Conservation (phyloP, 1,140 invertebrate species). For the Papilio dardanus region DNA sequence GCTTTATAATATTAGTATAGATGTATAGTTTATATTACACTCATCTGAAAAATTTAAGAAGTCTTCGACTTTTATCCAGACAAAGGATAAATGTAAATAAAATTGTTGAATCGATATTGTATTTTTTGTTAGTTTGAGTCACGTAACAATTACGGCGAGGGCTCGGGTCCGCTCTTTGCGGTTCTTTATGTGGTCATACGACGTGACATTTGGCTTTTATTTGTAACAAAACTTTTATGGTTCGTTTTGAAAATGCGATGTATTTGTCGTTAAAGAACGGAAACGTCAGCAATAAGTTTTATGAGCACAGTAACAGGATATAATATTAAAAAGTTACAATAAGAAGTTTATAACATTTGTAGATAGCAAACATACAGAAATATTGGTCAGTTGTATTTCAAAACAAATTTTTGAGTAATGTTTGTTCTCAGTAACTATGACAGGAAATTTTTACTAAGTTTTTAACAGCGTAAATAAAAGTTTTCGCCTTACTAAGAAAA, state of each 20-base stretch:
- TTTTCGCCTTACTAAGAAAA: neutral
- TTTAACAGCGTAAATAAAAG: neutral
- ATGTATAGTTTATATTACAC: too few species aligned
- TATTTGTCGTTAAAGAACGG: slow-evolving; percentile 10
- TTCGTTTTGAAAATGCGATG: neutral
- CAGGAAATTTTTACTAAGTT: neutral
- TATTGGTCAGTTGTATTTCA: neutral
- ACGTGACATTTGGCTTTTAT: slow-evolving; percentile 12
- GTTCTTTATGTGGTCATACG: slow-evolving; percentile 13
- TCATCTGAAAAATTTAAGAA: neutral
- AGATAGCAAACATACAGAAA: neutral
- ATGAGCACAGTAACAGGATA: neutral
- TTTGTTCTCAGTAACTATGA: neutral
- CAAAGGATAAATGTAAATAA: neutral
- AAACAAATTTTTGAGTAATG: neutral
- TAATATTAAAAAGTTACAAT: neutral
- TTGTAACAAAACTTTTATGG: slow-evolving; percentile 9
- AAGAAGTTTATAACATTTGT: neutral
- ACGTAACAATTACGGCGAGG: slow-evolving; percentile 17
- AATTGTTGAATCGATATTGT: neutral
- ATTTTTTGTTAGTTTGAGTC: neutral
- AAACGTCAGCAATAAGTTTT: neutral
- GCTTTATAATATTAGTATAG: too few species aligned
- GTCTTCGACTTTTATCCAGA: neutral
- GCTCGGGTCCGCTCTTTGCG: neutral